Percentiles rank a stretch among this genome's conserved stretches.
These are phyloP conservation scores for Schizotus pectinicornis DNA, from an alignment of 2,888 invertebrate species.

Conservation along the genomic window DNA sequence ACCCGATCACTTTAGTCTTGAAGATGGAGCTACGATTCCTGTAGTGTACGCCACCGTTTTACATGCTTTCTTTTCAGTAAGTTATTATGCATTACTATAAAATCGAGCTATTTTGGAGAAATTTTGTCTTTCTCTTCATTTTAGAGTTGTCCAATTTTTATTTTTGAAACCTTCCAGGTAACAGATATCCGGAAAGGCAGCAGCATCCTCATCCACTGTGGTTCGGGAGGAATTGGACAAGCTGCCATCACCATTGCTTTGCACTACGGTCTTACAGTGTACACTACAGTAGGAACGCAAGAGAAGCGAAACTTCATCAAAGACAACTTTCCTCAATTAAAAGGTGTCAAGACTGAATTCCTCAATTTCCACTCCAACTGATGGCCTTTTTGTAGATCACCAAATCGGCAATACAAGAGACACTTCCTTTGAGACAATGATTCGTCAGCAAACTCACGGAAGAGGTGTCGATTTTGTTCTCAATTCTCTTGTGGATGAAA, in stretches of 20 bases:
- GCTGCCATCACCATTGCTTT: slow-evolving; percentile 79
- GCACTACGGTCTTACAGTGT: slow-evolving; percentile 68
- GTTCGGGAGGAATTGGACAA: slow-evolving; percentile 77
- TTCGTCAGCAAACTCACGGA: slow-evolving; percentile 80
- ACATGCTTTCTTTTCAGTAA: slow-evolving; percentile 41
- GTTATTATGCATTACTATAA: too few species aligned
- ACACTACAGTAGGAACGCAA: slow-evolving; percentile 72
- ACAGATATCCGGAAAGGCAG: slow-evolving; percentile 43
- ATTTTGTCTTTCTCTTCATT: too few species aligned
- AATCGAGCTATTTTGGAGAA: too few species aligned
- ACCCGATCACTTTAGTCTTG: slow-evolving; percentile 63
- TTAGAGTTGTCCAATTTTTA: too few species aligned
- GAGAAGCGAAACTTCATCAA: slow-evolving; percentile 70
- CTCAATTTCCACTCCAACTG: neutral
- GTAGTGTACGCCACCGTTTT: slow-evolving; percentile 64
- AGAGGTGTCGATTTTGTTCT: slow-evolving; percentile 68
- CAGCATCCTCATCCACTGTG: slow-evolving; percentile 63
- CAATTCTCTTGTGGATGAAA: slow-evolving; percentile 87
- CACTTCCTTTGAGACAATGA: slow-evolving; percentile 84
- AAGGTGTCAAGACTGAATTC: neutral
- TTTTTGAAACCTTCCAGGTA: too few species aligned
- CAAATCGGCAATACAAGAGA: slow-evolving; percentile 76
- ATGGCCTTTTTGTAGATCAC: slow-evolving; percentile 7
- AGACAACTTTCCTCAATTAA: slow-evolving; percentile 58
- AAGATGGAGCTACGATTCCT: slow-evolving; percentile 67